These are phyloP conservation scores for Archips xylosteana DNA, from an alignment of 2,888 invertebrate genomes.

Conservation along the genomic window DNA sequence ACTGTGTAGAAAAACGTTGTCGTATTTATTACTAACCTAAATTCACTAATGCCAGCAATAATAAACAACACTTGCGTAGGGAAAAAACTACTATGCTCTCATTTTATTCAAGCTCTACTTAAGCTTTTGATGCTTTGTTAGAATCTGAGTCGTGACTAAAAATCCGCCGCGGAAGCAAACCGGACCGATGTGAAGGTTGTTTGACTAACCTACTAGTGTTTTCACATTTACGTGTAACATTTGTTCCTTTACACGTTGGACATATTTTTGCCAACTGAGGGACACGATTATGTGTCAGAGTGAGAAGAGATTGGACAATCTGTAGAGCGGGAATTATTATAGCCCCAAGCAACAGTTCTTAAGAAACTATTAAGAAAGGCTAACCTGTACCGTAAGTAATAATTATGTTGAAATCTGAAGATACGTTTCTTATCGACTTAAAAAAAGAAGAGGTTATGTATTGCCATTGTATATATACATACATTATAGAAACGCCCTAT, in stretches of 20 bases:
- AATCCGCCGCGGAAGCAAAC: conserved; percentile 23
- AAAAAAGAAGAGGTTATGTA: too few species aligned
- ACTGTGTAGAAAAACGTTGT: background rate
- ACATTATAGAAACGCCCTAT: background rate
- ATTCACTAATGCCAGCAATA: background rate
- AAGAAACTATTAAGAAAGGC: background rate
- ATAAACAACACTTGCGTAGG: background rate
- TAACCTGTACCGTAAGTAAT: too few species aligned
- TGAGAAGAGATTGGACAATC: too few species aligned
- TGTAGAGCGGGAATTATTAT: background rate
- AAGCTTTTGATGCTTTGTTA: conserved; percentile 15
- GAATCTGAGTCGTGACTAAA: conserved; percentile 15
- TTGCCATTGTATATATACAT: too few species aligned
- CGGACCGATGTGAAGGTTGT: conserved; percentile 25
- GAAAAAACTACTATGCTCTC: background rate
- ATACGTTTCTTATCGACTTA: background rate
- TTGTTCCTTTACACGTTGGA: background rate
- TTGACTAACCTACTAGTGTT: conserved; percentile 11
- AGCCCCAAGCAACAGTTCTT: background rate
- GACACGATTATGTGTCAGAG: too few species aligned
- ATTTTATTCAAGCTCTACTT: conserved; percentile 16
- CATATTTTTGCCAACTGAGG: too few species aligned
- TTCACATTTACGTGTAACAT: background rate
- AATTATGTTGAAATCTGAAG: too few species aligned
- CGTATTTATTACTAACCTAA: background rate